Evolutionary conservation across 2,797 vertebrate species (phyloP).

Genomic region (Poecilia velifera): DNA sequence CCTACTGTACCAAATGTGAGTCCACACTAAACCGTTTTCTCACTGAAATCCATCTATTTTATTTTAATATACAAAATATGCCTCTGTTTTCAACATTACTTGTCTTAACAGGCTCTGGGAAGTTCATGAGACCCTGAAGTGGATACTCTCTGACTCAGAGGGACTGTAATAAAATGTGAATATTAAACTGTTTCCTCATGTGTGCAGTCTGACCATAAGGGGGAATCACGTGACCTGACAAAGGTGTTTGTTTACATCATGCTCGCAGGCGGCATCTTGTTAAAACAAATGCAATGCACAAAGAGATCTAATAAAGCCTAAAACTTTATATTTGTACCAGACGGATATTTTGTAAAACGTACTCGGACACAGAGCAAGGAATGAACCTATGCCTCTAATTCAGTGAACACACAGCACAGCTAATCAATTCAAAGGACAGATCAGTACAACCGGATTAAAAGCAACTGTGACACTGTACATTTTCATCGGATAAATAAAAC

Average conservation of each 20-base stretch:
- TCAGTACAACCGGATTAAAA: conserved; percentile 42
- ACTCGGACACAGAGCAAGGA: conserved; percentile 73
- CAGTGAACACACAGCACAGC: conserved; percentile 49
- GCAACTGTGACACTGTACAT: conserved; percentile 53
- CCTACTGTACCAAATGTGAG: conserved; percentile 70
- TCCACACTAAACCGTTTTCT: conserved; percentile 2
- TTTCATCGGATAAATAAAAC: conserved; percentile 28
- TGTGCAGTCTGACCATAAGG: conserved; percentile 59
- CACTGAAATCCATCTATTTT: neutral
- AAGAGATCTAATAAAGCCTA: conserved; percentile 43
- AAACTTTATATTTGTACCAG: conserved; percentile 77
- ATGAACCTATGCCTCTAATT: conserved; percentile 71
- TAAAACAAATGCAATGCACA: conserved; percentile 63
- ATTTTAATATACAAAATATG: conserved; percentile 1
- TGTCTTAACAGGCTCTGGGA: conserved; percentile 64
- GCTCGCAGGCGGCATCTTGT: conserved; percentile 49
- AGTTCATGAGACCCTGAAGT: conserved; percentile 52
- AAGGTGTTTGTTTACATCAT: conserved; percentile 57
- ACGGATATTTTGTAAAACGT: conserved; percentile 70
- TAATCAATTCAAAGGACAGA: conserved; percentile 24
- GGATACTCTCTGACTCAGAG: conserved; percentile 29
- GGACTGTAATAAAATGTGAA: conserved; percentile 55
- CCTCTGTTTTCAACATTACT: conserved; percentile 11
- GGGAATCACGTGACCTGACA: conserved; percentile 41
- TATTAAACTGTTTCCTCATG: conserved; percentile 47